Percentiles rank a stretch among this genome's conserved stretches.
Evolutionary conservation across 2,888 invertebrate genomes (phyloP).

Genomic region (Heliconius erato): DNA sequence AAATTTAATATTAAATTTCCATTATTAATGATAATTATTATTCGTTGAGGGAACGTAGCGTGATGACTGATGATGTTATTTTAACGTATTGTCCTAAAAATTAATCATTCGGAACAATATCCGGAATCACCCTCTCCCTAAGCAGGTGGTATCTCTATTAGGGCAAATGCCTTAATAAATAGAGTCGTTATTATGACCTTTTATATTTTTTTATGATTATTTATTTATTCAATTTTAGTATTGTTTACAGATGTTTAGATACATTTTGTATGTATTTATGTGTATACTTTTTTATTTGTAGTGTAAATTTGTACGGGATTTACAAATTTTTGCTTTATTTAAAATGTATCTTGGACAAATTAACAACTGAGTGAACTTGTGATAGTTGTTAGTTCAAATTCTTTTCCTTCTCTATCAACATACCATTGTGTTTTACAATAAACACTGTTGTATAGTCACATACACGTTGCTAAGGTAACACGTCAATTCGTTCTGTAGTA

Average conservation of each 20-base stretch:
- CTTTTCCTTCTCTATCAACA: no score
- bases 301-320: no score
- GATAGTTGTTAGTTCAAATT: no score
- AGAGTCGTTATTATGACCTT: neutral
- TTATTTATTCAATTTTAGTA: neutral
- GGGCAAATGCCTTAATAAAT: constrained; percentile 39
- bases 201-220: constrained; percentile 1
- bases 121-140: constrained; percentile 46
- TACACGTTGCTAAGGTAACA: no score
- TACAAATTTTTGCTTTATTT: no score
- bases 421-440: no score
- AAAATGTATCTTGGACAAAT: no score
- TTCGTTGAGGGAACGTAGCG: constrained; percentile 25
- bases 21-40: constrained; percentile 32
- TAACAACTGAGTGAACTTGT: no score
- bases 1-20: constrained; percentile 25
- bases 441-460: no score
- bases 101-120: constrained; percentile 50
- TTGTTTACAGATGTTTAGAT: neutral
- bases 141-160: constrained; percentile 60
- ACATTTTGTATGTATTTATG: neutral
- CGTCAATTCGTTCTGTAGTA: no score
- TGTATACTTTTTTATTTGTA: neutral
- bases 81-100: constrained; percentile 45
- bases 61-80: constrained; percentile 25